Base-by-base conservation (phyloP, 2,113 vertebrate species). In the Limnothrissa miodon region DNA sequence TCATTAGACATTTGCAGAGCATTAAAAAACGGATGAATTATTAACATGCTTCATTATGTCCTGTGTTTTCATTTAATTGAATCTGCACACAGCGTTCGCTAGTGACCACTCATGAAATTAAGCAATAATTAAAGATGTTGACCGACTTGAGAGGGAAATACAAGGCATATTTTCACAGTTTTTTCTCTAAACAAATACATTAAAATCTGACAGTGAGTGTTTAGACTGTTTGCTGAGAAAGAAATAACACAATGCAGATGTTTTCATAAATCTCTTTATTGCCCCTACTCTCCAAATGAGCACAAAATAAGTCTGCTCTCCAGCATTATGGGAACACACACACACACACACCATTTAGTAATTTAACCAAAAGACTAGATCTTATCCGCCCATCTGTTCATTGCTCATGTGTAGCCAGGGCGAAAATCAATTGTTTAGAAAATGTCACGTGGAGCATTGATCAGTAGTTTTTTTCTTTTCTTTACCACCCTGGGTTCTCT, bases 61-160 rank as follows among this genome's bases (percentile, higher is more conserved):
- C 92, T 96, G 95, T 95, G 93, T 96, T 96, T 96, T 93, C 94
- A 93, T 95, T 96, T 97, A 98, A 98, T 96, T 97, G 96, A 98
- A 96, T 98, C 98, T 97, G 96, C 97, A 97, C 97, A 95, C 96
- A 95, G 96, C 94, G 94, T 95, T 95, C 95, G 95, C 93, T 95
- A 94, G 96, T 94, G 95, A 94, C 94, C 94, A 94, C 94, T 95
- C 94, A 95, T 96, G 95, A 95, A 96, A 96, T 96, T 96, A 96
- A 95, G 95, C 93, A 96, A 96, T 94, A 96, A 97, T 97, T 97
- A 97, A 96, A 96, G 94, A 95, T 94, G 96, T 95, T 95, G 92
- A 94, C 95, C 95, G 95, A 96, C 87, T 95, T 94, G 92, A 93
- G 93, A 36, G 92, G 92, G 90, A 92, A 94, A 95, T 92, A 94